Conservation (phyloP, 2,797 vertebrate species). For the Trichosurus vulpecula region DNA sequence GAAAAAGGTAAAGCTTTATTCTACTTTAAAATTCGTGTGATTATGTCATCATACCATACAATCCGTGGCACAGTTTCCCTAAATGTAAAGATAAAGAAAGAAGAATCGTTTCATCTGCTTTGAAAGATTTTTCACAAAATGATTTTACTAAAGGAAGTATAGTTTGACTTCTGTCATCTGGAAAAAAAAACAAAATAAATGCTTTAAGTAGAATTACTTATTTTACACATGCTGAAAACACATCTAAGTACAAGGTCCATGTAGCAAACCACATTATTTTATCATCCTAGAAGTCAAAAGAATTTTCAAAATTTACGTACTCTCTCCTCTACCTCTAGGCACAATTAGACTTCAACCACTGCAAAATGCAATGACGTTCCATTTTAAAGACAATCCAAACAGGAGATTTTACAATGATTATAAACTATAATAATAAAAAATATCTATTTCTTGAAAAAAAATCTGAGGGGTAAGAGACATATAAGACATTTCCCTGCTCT, state of each 20-base stretch:
- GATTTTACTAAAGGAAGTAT: conserved; percentile 95
- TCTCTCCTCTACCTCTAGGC: neutral
- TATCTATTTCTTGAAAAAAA: neutral
- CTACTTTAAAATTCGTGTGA: conserved; percentile 17
- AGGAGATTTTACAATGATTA: neutral
- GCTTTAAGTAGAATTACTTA: conserved; percentile 45
- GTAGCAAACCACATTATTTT: neutral
- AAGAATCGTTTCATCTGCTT: conserved; percentile 91
- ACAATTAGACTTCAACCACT: neutral
- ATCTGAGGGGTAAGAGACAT: too few relatives aligned
- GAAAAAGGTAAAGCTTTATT: conserved; percentile 47
- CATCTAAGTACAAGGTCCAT: neutral
- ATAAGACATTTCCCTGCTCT: neutral
- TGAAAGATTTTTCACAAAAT: conserved; percentile 94
- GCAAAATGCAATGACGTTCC: neutral
- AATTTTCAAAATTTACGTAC: neutral
- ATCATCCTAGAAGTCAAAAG: neutral
- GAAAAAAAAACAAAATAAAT: conserved; percentile 75
- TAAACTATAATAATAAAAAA: neutral
- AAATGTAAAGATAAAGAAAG: conserved; percentile 94
- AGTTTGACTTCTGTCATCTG: conserved; percentile 93
- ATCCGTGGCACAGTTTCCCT: conserved; percentile 94
- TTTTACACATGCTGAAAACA: neutral
- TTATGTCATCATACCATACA: conserved; percentile 90
- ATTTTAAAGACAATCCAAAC: neutral